Evolutionary conservation across 1,140 invertebrate genomes (phyloP).

Genomic region (Diachasmimorpha longicaudata): DNA sequence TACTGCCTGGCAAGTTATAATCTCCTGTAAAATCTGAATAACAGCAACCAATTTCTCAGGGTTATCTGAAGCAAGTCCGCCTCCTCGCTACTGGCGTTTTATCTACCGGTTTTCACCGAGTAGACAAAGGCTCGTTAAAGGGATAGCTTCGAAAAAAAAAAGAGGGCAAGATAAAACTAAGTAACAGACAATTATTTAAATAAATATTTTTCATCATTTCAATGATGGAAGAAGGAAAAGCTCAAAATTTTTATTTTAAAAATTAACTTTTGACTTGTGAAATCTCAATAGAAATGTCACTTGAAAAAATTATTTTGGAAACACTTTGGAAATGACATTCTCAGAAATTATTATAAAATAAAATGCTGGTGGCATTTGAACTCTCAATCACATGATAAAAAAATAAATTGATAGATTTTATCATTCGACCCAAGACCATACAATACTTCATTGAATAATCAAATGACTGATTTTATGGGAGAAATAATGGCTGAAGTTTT

Average conservation of each 20-base stretch:
- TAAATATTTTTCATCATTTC: not conserved
- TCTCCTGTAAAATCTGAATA: constrained; percentile 49
- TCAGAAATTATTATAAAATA: no score
- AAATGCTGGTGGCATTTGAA: no score
- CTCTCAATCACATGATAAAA: no score
- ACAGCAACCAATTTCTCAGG: constrained; percentile 45
- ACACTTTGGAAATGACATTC: no score
- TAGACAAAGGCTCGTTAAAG: not conserved
- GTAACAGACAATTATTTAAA: not conserved
- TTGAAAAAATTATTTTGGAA: no score
- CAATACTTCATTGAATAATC: not conserved
- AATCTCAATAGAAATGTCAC: no score
- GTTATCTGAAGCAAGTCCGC: constrained; percentile 41
- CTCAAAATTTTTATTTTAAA: not conserved
- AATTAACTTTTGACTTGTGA: no score
- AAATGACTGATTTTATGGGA: not conserved
- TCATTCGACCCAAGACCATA: not conserved
- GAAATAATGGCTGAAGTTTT: not conserved
- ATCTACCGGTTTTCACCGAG: not conserved
- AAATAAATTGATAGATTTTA: not conserved
- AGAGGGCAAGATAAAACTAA: not conserved
- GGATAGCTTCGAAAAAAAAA: not conserved
- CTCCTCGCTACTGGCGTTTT: not conserved
- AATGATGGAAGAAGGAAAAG: not conserved
- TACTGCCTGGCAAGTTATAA: constrained; percentile 41